These are phyloP conservation scores for Aphelinus atriplicis DNA, from an alignment of 1,140 invertebrate genomes.

Conservation along the genomic window DNA sequence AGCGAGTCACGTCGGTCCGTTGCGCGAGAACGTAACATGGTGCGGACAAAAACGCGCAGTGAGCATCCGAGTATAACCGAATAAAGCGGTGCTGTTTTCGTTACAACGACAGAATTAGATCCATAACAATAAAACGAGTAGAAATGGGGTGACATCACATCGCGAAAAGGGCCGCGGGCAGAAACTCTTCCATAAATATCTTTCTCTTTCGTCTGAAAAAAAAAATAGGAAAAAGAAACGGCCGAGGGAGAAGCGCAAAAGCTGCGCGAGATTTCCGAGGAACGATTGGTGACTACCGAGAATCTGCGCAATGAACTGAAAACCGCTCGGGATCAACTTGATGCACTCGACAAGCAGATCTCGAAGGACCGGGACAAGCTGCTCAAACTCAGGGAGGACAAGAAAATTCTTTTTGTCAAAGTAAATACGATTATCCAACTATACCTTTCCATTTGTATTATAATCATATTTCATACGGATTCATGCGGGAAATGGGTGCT, in stretches of 20 bases:
- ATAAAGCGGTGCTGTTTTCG: neutral
- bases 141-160: conserved; percentile 24
- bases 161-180: neutral
- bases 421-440: conserved; percentile 37
- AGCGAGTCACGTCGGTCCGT: no score
- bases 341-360: conserved; percentile 55
- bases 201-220: neutral
- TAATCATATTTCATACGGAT: no score
- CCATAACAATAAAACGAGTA: neutral
- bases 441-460: no score
- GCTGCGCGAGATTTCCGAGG: conserved; percentile 54
- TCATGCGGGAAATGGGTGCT: no score
- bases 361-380: conserved; percentile 59
- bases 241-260: conserved; percentile 60
- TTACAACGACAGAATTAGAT: conserved; percentile 16
- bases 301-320: conserved; percentile 58
- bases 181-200: conserved; percentile 11
- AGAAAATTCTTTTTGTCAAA: conserved; percentile 62
- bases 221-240: conserved; percentile 63
- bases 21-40: no score
- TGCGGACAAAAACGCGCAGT: no score
- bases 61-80: neutral
- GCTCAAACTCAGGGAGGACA: conserved; percentile 60
- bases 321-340: conserved; percentile 49
- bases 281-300: conserved; percentile 56